These are phyloP conservation scores for Drosophila pectinifera DNA, from an alignment of 1,140 invertebrate species.

Conservation along the genomic window DNA sequence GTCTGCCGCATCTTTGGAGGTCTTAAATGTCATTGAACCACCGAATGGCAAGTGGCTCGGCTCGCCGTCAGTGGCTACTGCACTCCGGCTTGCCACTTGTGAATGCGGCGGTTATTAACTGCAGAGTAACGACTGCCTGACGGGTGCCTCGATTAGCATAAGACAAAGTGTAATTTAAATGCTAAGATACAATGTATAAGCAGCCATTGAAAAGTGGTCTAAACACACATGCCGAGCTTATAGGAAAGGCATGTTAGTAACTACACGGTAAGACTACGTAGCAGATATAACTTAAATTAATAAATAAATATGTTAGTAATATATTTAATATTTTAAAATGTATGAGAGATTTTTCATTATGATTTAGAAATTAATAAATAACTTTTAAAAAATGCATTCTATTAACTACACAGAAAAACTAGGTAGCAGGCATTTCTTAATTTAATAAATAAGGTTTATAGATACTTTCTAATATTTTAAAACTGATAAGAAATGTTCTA, in stretches of 20 bases:
- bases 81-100: conserved; percentile 16
- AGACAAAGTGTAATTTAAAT: conserved; percentile 68
- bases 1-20: conserved; percentile 23
- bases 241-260: neutral
- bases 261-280: neutral
- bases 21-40: conserved; percentile 74
- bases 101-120: conserved; percentile 26
- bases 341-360: too few species aligned
- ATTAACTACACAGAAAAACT: neutral
- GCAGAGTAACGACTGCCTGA: conserved; percentile 36
- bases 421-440: too few species aligned
- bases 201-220: conserved; percentile 15
- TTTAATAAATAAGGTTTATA: too few species aligned
- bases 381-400: neutral
- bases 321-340: too few species aligned
- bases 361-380: too few species aligned
- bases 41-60: conserved; percentile 35
- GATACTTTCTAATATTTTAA: too few species aligned
- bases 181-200: conserved; percentile 31
- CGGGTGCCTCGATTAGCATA: conserved; percentile 58
- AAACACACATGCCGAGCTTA: neutral
- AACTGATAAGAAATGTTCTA: too few species aligned
- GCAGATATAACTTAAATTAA: too few species aligned
- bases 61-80: conserved; percentile 40
- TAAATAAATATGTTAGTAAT: too few species aligned